Conservation (phyloP, 2,797 vertebrate species). For the Silurus lanzhouensis region DNA sequence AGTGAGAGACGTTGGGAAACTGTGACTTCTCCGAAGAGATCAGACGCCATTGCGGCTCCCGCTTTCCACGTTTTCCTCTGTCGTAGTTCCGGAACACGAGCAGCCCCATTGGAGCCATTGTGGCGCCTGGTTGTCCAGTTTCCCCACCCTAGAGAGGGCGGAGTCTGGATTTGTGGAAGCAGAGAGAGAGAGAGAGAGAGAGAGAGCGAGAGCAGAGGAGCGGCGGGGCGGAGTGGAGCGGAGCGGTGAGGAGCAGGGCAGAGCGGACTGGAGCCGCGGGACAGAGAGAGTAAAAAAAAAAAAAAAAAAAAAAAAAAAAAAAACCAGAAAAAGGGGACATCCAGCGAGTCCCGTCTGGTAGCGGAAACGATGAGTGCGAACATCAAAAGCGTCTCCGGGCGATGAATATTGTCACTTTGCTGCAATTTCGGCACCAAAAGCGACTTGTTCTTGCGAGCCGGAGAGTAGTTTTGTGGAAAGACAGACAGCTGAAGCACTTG, state of each 20-base stretch:
- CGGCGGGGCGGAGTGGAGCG: neutral
- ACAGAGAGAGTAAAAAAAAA: neutral
- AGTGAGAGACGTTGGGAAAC: constrained; percentile 6
- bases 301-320: neutral
- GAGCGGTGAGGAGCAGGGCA: constrained; percentile 45
- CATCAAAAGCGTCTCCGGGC: neutral
- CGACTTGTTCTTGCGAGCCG: constrained; percentile 16
- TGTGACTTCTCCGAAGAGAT: neutral
- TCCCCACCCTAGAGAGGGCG: constrained; percentile 11
- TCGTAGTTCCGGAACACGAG: constrained; percentile 19
- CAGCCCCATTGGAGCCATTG: neutral
- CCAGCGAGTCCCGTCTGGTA: neutral
- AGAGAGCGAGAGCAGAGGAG: neutral
- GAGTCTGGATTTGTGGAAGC: constrained; percentile 30
- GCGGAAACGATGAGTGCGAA: constrained; percentile 24
- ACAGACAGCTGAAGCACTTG: neutral
- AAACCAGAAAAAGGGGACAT: neutral
- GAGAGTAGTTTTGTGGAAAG: constrained; percentile 7
- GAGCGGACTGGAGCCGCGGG: constrained; percentile 47
- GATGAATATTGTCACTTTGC: constrained; percentile 3
- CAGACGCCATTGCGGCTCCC: constrained; percentile 23
- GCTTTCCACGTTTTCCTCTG: neutral
- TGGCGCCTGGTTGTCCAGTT: constrained; percentile 13
- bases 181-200: constrained; percentile 1
- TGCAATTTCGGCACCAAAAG: neutral